Base-by-base conservation (phyloP, 2,113 vertebrate species). In the Syngnathoides biaculeatus region DNA sequence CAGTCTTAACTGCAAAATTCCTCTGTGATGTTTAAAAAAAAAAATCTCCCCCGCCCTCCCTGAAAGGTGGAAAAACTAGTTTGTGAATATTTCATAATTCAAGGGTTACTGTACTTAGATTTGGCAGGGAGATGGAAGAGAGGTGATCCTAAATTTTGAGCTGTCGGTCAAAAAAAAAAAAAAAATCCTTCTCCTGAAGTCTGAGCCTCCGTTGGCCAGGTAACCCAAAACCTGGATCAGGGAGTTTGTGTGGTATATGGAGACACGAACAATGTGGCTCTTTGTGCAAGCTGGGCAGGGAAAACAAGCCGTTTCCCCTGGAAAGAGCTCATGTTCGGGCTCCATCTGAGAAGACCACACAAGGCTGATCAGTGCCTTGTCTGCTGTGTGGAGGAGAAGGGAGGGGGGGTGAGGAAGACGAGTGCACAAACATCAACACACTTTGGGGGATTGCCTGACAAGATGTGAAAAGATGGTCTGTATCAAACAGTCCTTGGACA, bases 241-340 rank as follows among this genome's bases (percentile, higher is more conserved):
- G 79, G 87, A 86, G 84, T 86, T 84, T 75, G 87, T 80, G 86
- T 90, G 88, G 89, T 87, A 90, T 87, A 85, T 81, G 80, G 72
- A 80, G 79, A 83, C 86, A 85, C 80, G 87, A 90, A 90, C 89
- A 90, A 90, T 89, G 87, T 86, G 84, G 84, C 82, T 89, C 89
- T 90, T 90, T 90, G 89, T 90, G 87, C 78, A 71, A 89, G 86
- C 77, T 60, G 77, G 79, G 88, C 81, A 86, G 82, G 73, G 87
- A 89, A 90, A 90, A 89, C 87, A 90, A 90, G 88, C 87, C 81
- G 77, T 87, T 89, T 90, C 86, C 88, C 89, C 88, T 87, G 79
- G 86, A 90, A 90, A 90, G 89, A 88, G 89, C 89, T 90, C 89
- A 77, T 81, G 87, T 90, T 90, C 87, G 72, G 87, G 65, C 88